phyloP scores from a whole-genome alignment of 2,797 vertebrate species.

The Esox lucius region DNA sequence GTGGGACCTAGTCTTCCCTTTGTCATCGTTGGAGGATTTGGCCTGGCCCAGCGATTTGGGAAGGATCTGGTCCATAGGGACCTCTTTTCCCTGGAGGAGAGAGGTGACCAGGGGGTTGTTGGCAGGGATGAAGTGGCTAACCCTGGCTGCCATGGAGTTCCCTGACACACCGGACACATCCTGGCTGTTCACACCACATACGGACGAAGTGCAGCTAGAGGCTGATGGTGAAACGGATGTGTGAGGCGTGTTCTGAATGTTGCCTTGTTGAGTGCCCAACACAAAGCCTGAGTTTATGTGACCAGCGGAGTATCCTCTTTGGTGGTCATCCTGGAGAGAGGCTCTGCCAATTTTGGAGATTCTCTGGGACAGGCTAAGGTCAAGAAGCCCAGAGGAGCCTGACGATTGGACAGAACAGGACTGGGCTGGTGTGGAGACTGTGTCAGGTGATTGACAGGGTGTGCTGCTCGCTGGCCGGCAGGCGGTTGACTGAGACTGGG shows the following conservation, averaged over 20 bases:
- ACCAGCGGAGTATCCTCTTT: conserved; percentile 18
- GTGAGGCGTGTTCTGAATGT: conserved; percentile 31
- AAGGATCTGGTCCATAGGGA: conserved; percentile 92
- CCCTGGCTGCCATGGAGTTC: conserved; percentile 58
- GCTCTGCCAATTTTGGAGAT: conserved; percentile 32
- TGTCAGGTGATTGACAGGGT: conserved; percentile 34
- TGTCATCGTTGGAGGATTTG: conserved; percentile 46
- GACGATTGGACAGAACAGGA: conserved; percentile 2
- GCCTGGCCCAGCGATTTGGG: conserved; percentile 77
- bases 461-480: conserved; percentile 54
- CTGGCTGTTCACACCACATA: conserved; percentile 63
- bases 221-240: conserved; percentile 30
- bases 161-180: conserved; percentile 40
- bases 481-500: conserved; percentile 77
- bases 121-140: conserved; percentile 83
- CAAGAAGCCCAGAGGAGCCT: conserved; percentile 41
- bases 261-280: background rate
- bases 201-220: conserved; percentile 12
- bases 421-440: conserved; percentile 11
- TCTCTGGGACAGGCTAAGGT: conserved; percentile 38
- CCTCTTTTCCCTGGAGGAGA: conserved; percentile 91
- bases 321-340: conserved; percentile 36
- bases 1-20: conserved; percentile 24
- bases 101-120: conserved; percentile 94
- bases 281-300: conserved; percentile 5